Conservation (phyloP, 2,113 vertebrate genomes). For the Paramormyrops kingsleyae region DNA sequence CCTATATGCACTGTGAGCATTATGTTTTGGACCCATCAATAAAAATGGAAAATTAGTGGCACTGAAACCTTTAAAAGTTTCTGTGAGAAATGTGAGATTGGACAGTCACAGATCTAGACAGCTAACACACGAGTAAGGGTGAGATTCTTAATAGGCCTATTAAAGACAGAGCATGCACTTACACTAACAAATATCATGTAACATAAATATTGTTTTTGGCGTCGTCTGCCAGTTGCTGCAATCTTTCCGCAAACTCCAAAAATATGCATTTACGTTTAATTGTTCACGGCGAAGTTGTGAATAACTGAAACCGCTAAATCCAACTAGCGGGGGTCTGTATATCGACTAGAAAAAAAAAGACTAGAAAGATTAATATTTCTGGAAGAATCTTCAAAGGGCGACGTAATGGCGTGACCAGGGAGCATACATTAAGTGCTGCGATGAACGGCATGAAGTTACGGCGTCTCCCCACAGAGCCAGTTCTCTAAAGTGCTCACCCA, state of each 20-base stretch:
- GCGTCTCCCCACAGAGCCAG: too few relatives aligned
- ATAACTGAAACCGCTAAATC: neutral
- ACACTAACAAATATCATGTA: neutral
- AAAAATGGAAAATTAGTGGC: neutral
- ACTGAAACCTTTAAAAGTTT: neutral
- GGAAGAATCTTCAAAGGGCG: neutral
- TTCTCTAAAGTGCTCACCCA: constrained; percentile 31
- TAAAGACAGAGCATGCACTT: neutral
- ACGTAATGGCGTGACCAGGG: too few relatives aligned
- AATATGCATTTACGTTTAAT: neutral
- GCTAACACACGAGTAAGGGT: neutral
- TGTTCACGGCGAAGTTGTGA: neutral
- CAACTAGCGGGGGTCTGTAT: neutral
- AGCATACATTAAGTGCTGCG: neutral
- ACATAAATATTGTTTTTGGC: neutral
- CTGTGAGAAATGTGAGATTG: neutral
- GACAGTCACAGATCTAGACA: neutral
- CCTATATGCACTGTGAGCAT: neutral
- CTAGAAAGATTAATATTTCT: neutral
- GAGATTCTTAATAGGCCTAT: neutral
- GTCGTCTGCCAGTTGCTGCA: neutral
- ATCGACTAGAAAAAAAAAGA: constrained; percentile 10
- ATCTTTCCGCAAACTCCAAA: neutral
- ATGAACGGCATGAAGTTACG: neutral
- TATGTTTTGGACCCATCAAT: neutral